Percentiles rank a stretch among this genome's conserved stretches.
These are phyloP conservation scores for Agrotis puta DNA, from an alignment of 2,888 invertebrate genomes.

Conservation along the genomic window DNA sequence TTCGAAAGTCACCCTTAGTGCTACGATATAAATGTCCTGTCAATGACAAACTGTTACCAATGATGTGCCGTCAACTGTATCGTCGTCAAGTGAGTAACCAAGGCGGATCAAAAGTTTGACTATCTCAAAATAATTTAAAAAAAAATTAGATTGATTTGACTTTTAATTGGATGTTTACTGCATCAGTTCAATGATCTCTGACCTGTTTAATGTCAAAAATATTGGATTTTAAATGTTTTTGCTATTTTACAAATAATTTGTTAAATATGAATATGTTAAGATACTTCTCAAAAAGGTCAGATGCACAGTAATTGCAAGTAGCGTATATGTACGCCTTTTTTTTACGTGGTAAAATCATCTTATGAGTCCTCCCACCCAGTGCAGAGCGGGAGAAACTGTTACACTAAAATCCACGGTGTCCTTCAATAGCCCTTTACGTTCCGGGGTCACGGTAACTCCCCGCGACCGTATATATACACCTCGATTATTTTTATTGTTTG, in stretches of 20 bases:
- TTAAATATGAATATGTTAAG: too few relatives aligned
- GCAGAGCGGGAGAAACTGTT: too few relatives aligned
- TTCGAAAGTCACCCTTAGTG: neutral
- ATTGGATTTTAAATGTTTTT: neutral
- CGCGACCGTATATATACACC: too few relatives aligned
- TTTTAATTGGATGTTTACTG: slow-evolving; percentile 20
- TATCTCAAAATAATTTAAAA: slow-evolving; percentile 26
- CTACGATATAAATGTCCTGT: neutral
- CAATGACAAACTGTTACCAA: neutral
- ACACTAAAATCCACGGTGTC: too few relatives aligned
- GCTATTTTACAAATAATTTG: too few relatives aligned
- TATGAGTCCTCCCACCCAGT: too few relatives aligned
- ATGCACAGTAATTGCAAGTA: neutral
- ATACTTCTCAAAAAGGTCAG: neutral
- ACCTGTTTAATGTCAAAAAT: neutral
- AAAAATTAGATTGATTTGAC: slow-evolving; percentile 23
- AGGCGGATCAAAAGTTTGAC: slow-evolving; percentile 14
- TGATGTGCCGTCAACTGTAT: slow-evolving; percentile 3
- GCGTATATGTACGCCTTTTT: too few relatives aligned
- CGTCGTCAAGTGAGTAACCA: neutral
- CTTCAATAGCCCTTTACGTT: too few relatives aligned
- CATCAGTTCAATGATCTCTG: slow-evolving; percentile 9
- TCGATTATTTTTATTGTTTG: too few relatives aligned
- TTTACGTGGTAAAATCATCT: too few relatives aligned
- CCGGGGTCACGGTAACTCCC: too few relatives aligned